A percentile compares a stretch with the other conserved stretches of the same genome.
Conservation (phyloP, 1,140 invertebrate genomes). For the Drosophila melanogaster region DNA sequence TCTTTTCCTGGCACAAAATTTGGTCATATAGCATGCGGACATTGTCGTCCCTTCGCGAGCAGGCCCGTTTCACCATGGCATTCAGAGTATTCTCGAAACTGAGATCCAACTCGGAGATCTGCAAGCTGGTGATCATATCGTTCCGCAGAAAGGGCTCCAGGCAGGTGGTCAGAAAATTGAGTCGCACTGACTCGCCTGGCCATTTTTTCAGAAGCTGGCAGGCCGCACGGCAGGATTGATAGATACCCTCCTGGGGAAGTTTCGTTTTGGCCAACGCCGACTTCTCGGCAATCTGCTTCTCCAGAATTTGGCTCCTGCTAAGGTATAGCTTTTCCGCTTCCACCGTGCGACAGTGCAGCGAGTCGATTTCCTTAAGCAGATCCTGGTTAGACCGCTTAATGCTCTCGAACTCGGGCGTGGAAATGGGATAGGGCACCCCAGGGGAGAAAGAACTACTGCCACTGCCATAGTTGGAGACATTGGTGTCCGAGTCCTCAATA, state of each 20-base stretch:
- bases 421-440: background rate
- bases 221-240: conserved; percentile 15
- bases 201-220: conserved; percentile 36
- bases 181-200: conserved; percentile 5
- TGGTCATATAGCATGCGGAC: conserved; percentile 48
- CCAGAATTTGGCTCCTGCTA: background rate
- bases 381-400: conserved; percentile 11
- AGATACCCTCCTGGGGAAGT: conserved; percentile 4
- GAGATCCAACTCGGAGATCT: conserved; percentile 40
- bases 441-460: background rate
- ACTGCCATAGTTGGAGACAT: background rate
- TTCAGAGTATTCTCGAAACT: conserved; percentile 40
- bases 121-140: conserved; percentile 9
- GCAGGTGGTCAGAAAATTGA: conserved; percentile 44
- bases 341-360: conserved; percentile 16
- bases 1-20: conserved; percentile 39
- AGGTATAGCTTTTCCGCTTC: conserved; percentile 11
- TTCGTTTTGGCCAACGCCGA: background rate
- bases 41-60: conserved; percentile 44
- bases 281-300: background rate
- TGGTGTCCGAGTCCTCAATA: conserved; percentile 1
- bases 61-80: conserved; percentile 24
- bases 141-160: conserved; percentile 31
- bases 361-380: conserved; percentile 24
- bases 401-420: background rate